Percentiles rank a stretch among this genome's conserved stretches.
Conservation (phyloP, 2,797 vertebrate species). For the Hylomyscus alleni region DNA sequence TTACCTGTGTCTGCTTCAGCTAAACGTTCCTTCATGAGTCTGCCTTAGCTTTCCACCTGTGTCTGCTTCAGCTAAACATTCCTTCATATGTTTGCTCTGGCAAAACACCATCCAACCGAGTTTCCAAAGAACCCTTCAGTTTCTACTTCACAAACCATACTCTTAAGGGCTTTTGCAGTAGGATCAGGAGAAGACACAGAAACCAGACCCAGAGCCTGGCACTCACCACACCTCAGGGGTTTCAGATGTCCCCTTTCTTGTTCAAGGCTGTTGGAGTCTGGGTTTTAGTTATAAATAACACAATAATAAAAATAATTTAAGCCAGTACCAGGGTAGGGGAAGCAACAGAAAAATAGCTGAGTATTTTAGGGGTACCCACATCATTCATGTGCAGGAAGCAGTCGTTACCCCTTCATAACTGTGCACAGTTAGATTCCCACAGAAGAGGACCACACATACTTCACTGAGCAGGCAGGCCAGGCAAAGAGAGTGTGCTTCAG, state of each 20-base stretch:
- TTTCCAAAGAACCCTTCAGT: not conserved
- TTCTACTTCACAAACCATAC: not conserved
- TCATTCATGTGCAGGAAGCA: not conserved
- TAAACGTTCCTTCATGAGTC: not conserved
- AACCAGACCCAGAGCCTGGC: not conserved
- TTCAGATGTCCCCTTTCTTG: not conserved
- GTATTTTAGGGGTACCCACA: not conserved
- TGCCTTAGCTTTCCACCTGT: not conserved
- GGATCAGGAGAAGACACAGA: not conserved
- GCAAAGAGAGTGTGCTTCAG: not conserved
- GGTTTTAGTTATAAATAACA: constrained; percentile 1
- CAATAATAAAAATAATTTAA: constrained; percentile 15
- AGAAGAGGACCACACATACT: not conserved
- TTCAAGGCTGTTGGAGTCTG: not conserved
- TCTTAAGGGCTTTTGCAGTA: not conserved
- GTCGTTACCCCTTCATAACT: no score
- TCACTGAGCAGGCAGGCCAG: not conserved
- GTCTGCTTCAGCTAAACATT: not conserved
- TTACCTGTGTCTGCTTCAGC: not conserved
- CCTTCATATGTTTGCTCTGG: not conserved
- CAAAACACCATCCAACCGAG: not conserved
- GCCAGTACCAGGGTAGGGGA: not conserved
- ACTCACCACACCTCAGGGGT: no score
- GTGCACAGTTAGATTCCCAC: not conserved
- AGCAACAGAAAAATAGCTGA: not conserved